Percentiles rank a stretch among this genome's conserved stretches.
Evolutionary conservation across 2,797 vertebrate genomes (phyloP).

Genomic region (Poeciliopsis turneri): DNA sequence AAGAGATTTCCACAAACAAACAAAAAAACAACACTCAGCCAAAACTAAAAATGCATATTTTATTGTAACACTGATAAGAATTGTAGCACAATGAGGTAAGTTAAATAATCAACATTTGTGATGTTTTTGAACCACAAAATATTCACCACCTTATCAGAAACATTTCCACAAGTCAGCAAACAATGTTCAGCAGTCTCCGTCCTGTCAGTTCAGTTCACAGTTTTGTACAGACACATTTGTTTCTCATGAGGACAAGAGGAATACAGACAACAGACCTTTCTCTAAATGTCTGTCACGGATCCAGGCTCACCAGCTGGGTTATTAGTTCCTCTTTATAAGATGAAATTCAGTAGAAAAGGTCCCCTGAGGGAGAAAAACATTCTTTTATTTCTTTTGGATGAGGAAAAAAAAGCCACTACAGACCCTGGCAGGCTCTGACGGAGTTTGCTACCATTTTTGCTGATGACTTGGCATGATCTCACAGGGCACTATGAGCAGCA

Average conservation of each 20-base stretch:
- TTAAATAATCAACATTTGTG: conserved; percentile 86
- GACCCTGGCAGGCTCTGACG: conserved; percentile 69
- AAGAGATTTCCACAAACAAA: neutral
- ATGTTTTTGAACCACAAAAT: conserved; percentile 77
- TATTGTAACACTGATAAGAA: conserved; percentile 94
- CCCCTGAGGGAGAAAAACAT: conserved; percentile 80
- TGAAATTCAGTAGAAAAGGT: conserved; percentile 72
- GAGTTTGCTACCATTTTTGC: conserved; percentile 83
- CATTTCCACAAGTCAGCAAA: conserved; percentile 69
- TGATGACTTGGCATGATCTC: conserved; percentile 77
- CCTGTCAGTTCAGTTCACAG: conserved; percentile 58
- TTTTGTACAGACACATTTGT: conserved; percentile 66
- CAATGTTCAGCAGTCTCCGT: conserved; percentile 48
- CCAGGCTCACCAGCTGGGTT: conserved; percentile 54
- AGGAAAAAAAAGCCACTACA: conserved; percentile 63
- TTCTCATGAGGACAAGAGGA: conserved; percentile 53
- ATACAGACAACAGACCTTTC: conserved; percentile 48
- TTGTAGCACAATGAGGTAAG: conserved; percentile 96
- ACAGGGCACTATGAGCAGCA: conserved; percentile 64
- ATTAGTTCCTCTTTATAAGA: conserved; percentile 52
- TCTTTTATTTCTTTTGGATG: conserved; percentile 63
- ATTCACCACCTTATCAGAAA: conserved; percentile 68
- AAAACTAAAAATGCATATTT: conserved; percentile 83
- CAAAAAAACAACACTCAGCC: conserved; percentile 20
- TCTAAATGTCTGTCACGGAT: conserved; percentile 51